Evolutionary conservation across 2,888 invertebrate species (phyloP).

Genomic region (Rugalucina vietnamica): DNA sequence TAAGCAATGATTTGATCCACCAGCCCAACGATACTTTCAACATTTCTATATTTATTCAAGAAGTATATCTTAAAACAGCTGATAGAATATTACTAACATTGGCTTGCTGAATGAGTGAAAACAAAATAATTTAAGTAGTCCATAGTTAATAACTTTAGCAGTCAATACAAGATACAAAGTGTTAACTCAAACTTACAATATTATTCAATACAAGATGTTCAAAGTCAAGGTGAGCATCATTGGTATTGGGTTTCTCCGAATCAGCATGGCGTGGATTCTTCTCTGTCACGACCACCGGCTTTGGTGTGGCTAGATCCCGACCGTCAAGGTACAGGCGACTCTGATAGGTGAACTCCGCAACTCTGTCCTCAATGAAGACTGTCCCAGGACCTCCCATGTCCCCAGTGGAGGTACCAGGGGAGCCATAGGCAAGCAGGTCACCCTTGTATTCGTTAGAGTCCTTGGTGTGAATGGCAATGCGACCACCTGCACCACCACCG

Average conservation of each 20-base stretch:
- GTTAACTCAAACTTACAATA: conserved; percentile 60
- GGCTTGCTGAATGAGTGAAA: too few species aligned
- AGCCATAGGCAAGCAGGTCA: conserved; percentile 64
- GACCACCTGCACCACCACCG: conserved; percentile 75
- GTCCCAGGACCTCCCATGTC: conserved; percentile 77
- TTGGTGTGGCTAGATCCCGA: conserved; percentile 59
- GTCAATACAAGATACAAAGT: too few species aligned
- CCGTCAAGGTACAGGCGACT: conserved; percentile 71
- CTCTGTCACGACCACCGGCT: conserved; percentile 70
- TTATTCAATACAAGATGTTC: conserved; percentile 74
- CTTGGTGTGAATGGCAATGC: conserved; percentile 68
- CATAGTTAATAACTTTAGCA: too few species aligned
- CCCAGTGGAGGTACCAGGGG: conserved; percentile 52
- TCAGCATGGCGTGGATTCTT: conserved; percentile 65
- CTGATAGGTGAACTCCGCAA: conserved; percentile 28
- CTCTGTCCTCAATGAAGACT: conserved; percentile 72
- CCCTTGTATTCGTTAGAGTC: conserved; percentile 70
- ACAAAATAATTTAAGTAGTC: too few species aligned
- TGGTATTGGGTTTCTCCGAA: conserved; percentile 33
- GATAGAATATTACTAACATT: too few species aligned
- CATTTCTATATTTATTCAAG: too few species aligned
- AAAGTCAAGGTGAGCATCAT: conserved; percentile 70
- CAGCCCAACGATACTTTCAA: too few species aligned
- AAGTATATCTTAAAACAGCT: too few species aligned
- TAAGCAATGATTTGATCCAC: too few species aligned